Base-by-base conservation (phyloP, 2,797 vertebrate genomes). In the Diceros bicornis region DNA sequence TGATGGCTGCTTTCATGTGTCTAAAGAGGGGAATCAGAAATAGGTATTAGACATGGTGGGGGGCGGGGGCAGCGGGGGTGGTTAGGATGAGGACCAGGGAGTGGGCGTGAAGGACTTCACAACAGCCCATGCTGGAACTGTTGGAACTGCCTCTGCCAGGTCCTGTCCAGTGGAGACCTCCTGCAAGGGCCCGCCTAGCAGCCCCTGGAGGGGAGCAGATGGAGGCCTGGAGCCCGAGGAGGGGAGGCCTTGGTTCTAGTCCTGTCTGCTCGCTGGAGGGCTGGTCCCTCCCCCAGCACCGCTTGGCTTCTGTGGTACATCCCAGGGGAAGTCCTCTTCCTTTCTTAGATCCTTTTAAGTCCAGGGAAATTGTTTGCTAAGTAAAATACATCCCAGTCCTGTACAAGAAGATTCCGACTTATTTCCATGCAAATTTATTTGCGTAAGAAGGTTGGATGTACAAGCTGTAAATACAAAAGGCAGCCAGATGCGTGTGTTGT, bases 391-490 rank as follows among this genome's bases (percentile, higher is more conserved):
- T 23, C n/a, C 18, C 29, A 14, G 12, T 55, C 21, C 69, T 7
- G 32, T 27, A 37, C 78, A 71, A 75, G 41, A 74, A 90, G 78
- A 68, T 44, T 66, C 52, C 37, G 16, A 84, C 27, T 95, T 66
- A 55, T 94, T 96, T 97, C 44, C 32, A 75, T 34, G 52, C 32
- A 68, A 88, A 75, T 95, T 66, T 94, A 34, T 94, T 89, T 79
- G 86, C 61, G 52, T 91, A 77, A 85, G 89, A 62, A 52, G 14
- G 52, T 25, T 4, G 59, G 57, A 44, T 81, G 44, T 79, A n/a
- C 85, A 57, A 47, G 62, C 69, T 44, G 0, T 10, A 72, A 79
- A 52, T 5, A 25, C 61, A 81, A 41, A 94, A 96, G 61, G 18
- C 34, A 50, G 34, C 37, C 82, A 61, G 81, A 75, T 47, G 14